phyloP scores from a whole-genome alignment of 2,113 vertebrate species.

The Nibea coibor region DNA sequence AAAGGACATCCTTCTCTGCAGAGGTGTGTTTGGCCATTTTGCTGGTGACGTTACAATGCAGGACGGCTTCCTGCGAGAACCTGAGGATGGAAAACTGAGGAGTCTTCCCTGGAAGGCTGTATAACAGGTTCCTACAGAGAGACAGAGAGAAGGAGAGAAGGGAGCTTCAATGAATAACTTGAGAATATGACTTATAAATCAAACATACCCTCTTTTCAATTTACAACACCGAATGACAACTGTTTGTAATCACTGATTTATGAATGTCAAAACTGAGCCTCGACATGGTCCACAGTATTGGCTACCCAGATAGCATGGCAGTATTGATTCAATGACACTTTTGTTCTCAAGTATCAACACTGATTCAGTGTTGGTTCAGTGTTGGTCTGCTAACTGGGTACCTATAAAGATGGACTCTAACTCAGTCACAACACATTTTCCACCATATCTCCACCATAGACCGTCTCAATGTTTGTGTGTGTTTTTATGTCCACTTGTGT shows the following conservation, averaged over 20 bases:
- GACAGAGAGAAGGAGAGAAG: conserved; percentile 65
- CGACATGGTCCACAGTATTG: no score
- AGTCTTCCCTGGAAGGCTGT: conserved; percentile 86
- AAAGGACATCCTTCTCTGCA: conserved; percentile 72
- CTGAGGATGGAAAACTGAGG: conserved; percentile 88
- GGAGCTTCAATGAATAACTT: neutral
- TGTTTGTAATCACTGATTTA: neutral
- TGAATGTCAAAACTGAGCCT: neutral
- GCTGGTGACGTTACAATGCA: conserved; percentile 50
- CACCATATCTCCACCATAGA: no score
- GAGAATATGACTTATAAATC: neutral
- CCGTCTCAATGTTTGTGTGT: no score
- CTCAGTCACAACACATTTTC: no score
- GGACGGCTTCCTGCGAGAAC: conserved; percentile 76
- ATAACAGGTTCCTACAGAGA: conserved; percentile 91
- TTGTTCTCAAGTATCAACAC: no score
- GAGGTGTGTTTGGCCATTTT: conserved; percentile 23
- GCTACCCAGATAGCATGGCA: no score
- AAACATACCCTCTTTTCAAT: neutral
- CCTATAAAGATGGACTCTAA: no score
- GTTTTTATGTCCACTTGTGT: no score
- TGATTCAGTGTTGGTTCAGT: no score
- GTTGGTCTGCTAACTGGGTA: no score
- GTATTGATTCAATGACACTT: no score
- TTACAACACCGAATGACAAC: neutral